A percentile compares a stretch with the other conserved stretches of the same genome.
These are phyloP conservation scores for Sebastiscus albofasciatus DNA, from an alignment of 2,797 vertebrate genomes.

Conservation along the genomic window DNA sequence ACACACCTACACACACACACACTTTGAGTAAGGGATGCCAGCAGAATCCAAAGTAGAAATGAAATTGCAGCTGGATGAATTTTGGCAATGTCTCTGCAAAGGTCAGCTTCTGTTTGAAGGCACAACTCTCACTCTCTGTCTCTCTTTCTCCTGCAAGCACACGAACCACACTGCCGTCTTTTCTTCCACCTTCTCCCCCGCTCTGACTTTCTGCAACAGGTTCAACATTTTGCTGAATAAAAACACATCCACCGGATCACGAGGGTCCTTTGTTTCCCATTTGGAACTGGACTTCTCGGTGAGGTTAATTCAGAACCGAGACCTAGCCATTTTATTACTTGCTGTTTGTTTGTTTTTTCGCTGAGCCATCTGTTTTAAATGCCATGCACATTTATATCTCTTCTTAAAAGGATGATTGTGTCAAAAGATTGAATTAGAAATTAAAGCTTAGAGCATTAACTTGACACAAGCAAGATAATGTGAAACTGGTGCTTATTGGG, in stretches of 20 bases:
- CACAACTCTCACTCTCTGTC: neutral
- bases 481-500: neutral
- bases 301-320: neutral
- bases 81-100: conserved; percentile 2
- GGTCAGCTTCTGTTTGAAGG: neutral
- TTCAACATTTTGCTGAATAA: neutral
- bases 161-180: neutral
- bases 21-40: neutral
- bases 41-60: conserved; percentile 29
- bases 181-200: neutral
- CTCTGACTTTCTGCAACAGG: neutral
- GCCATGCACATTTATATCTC: neutral
- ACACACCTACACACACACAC: neutral
- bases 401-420: neutral
- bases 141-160: neutral
- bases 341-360: neutral
- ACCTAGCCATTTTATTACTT: conserved; percentile 12
- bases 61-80: conserved; percentile 23
- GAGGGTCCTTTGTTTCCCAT: neutral
- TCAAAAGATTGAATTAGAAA: neutral
- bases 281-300: neutral
- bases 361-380: conserved; percentile 25
- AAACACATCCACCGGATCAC: neutral
- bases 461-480: neutral
- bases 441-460: neutral